Evolutionary conservation across 2,888 invertebrate genomes (phyloP), one percentile per base, ranked within the genome.

Genomic region (Drosophila multiciliata): DNA sequence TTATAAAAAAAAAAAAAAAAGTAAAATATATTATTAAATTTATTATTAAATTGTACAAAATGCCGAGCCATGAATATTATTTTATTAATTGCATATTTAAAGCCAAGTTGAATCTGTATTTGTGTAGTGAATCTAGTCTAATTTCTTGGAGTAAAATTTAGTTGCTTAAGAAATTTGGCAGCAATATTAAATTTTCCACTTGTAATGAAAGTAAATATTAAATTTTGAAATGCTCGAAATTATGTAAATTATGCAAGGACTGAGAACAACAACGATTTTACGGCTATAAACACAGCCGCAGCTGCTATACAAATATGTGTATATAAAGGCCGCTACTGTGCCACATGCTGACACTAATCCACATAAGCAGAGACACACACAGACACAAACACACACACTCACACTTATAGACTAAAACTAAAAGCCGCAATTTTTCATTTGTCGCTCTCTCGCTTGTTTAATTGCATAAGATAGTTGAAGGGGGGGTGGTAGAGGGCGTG

Each of bases 341-440:
- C 64, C 63, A 67, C 62, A 73, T 73, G 36, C 77, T 55, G 57
- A 60, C 71, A 65, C 76, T 80, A 76, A 80, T 73, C 78, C 77
- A 58, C 57, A 72, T 54, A 75, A 74, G 60, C 60, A 74, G 55
- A 65, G n/a, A 50, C 26, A 40, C 12, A 40, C 40, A n/a, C 29
- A 66, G 35, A 38, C 42, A 61, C 29, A 66, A 35, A 38, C 42
- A 61, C 26, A 57, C 6, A 48, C n/a, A 20, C n/a, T 26, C n/a
- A 45, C 23, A 63, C 23, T 53, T 26, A 49, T n/a, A 60, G 12
- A 59, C 61, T 70, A 61, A 65, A 76, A 78, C 80, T 82, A 75
- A 78, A 82, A 80, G 79, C 82, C 82, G 82, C 82, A 75, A 80
- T 80, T 82, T 80, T 79, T 82, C 80, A 80, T 82, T 82, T 80